Conservation (phyloP, 2,113 vertebrate genomes). For the Cinclus mexicanus region DNA sequence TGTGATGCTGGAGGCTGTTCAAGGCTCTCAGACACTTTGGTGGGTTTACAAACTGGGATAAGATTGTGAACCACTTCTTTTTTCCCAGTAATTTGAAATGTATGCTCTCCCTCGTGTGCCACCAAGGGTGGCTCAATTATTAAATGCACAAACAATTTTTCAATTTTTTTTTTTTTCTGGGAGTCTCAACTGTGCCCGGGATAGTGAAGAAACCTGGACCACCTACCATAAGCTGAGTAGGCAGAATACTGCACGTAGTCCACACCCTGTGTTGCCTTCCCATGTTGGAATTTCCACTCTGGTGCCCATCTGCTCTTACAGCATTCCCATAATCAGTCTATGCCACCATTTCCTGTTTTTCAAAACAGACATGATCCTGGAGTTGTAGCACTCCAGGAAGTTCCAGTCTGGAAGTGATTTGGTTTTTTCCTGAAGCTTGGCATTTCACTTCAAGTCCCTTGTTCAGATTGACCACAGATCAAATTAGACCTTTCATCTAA, state of each 20-base stretch:
- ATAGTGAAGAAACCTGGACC: constrained; percentile 49
- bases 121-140: constrained; percentile 49
- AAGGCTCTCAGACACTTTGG: constrained; percentile 49
- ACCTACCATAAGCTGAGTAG: constrained; percentile 39
- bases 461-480: background rate
- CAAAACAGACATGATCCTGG: background rate
- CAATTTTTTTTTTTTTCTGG: background rate
- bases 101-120: constrained; percentile 26
- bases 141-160: constrained; percentile 34
- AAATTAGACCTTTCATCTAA: background rate
- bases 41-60: constrained; percentile 60
- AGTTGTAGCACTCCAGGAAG: background rate
- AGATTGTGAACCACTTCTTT: constrained; percentile 36
- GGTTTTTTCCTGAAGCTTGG: background rate
- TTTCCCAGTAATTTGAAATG: constrained; percentile 49
- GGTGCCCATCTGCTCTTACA: background rate
- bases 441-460: background rate
- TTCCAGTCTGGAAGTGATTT: background rate
- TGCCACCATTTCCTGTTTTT: background rate
- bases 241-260: background rate
- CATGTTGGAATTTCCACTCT: background rate
- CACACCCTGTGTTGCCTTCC: background rate
- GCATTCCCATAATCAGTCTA: background rate
- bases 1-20: constrained; percentile 52
- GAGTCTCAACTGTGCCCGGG: background rate